These are phyloP conservation scores for Chelonoidis abingdonii DNA, from an alignment of 2,113 vertebrate species.

Conservation along the genomic window DNA sequence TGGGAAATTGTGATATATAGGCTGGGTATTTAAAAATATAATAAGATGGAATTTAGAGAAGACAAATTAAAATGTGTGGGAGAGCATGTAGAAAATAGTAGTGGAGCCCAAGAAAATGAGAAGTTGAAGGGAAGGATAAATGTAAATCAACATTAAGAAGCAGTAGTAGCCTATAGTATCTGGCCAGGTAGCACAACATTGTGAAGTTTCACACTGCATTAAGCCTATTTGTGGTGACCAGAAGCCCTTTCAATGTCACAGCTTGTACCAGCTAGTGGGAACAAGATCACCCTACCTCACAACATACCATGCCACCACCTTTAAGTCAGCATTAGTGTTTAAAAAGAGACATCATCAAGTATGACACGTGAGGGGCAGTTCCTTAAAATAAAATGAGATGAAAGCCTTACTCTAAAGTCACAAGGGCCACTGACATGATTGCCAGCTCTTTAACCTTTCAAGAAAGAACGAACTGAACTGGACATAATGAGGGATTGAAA, in stretches of 20 bases:
- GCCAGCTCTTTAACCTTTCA: conserved; percentile 70
- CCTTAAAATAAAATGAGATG: conserved; percentile 62
- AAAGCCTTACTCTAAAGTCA: conserved; percentile 45
- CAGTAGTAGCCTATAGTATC: background rate
- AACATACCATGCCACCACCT: background rate
- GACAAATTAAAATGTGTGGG: background rate
- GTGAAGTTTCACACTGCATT: background rate
- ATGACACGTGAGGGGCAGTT: conserved; percentile 14
- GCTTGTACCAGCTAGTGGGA: background rate
- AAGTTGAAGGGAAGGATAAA: background rate
- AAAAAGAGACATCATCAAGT: background rate
- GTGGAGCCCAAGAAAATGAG: background rate
- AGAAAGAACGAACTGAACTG: conserved; percentile 59
- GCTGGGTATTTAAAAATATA: background rate
- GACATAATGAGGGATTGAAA: conserved; percentile 54
- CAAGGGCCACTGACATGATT: conserved; percentile 64
- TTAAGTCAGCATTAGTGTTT: background rate
- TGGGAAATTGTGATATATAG: background rate
- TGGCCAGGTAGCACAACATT: background rate
- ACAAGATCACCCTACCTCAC: background rate
- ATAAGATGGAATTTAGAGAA: background rate
- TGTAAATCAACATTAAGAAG: background rate
- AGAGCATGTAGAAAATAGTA: background rate
- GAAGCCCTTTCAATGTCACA: accelerated
- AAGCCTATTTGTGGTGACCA: background rate